These are phyloP conservation scores for Hedya salicella DNA, from an alignment of 2,888 invertebrate species.

Conservation along the genomic window DNA sequence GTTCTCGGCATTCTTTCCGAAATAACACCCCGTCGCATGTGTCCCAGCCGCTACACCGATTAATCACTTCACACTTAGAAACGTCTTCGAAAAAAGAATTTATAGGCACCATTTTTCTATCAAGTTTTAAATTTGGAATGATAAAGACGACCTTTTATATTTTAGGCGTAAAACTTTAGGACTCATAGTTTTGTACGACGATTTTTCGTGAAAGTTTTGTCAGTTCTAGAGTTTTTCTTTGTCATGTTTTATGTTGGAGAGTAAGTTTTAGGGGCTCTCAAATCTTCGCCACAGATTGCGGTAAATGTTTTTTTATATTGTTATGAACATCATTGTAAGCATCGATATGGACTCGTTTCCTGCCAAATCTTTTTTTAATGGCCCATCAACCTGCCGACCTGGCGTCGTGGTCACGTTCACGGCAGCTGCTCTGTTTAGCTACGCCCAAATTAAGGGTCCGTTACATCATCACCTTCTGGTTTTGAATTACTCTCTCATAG, in stretches of 20 bases:
- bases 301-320: not conserved
- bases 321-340: slow-evolving; percentile 16
- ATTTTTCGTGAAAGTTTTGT: not conserved
- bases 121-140: slow-evolving; percentile 35
- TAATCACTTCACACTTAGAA: slow-evolving; percentile 79
- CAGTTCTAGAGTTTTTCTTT: not conserved
- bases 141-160: slow-evolving; percentile 22
- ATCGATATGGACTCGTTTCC: slow-evolving; percentile 30
- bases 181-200: not conserved
- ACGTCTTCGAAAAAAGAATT: slow-evolving; percentile 55
- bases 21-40: slow-evolving; percentile 77
- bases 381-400: slow-evolving; percentile 56
- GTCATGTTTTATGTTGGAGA: not conserved
- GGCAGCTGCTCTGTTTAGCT: slow-evolving; percentile 64
- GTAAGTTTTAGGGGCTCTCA: not conserved
- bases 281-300: not conserved
- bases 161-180: slow-evolving; percentile 3
- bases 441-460: slow-evolving; percentile 61
- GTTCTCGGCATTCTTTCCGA: slow-evolving; percentile 79
- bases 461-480: slow-evolving; percentile 51
- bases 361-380: slow-evolving; percentile 54
- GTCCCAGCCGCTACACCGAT: slow-evolving; percentile 66
- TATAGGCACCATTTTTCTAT: slow-evolving; percentile 49
- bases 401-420: slow-evolving; percentile 61
- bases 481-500: slow-evolving; percentile 37